phyloP scores from a whole-genome alignment of 2,797 vertebrate genomes.

The Furcifer pardalis region DNA sequence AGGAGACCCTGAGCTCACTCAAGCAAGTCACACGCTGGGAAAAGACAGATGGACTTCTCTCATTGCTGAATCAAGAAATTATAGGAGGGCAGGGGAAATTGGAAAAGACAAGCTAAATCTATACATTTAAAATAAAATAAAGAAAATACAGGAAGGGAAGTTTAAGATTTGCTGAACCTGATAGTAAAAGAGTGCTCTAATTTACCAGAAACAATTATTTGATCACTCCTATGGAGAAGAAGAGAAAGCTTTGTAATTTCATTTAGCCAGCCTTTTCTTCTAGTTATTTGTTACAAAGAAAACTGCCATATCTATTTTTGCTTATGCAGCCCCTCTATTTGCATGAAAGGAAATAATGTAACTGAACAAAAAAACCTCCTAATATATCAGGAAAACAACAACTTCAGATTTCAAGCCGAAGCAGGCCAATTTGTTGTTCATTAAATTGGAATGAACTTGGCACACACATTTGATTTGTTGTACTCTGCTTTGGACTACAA shows the following conservation, averaged over 20 bases:
- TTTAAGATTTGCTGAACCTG: constrained; percentile 28
- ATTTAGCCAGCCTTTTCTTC: constrained; percentile 64
- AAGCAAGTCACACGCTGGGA: neutral
- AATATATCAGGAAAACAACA: constrained; percentile 64
- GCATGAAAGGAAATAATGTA: constrained; percentile 75
- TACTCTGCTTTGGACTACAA: constrained; percentile 69
- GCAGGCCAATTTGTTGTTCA: constrained; percentile 78
- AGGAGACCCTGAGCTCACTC: neutral
- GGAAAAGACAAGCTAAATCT: constrained; percentile 8
- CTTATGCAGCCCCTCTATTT: constrained; percentile 74
- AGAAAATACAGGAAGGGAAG: constrained; percentile 24
- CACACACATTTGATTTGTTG: constrained; percentile 73
- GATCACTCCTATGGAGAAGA: constrained; percentile 32
- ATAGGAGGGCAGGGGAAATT: neutral
- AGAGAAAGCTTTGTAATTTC: constrained; percentile 56
- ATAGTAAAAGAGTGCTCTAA: constrained; percentile 49
- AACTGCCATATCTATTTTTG: constrained; percentile 72
- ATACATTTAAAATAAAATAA: constrained; percentile 13
- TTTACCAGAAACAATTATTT: constrained; percentile 48
- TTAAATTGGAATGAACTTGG: constrained; percentile 77
- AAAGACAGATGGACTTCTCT: neutral
- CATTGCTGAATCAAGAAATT: constrained; percentile 14
- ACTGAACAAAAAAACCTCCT: constrained; percentile 67
- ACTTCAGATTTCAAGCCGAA: constrained; percentile 71
- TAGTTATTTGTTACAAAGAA: constrained; percentile 60